These are phyloP conservation scores for Orchesellides sinensis DNA, from an alignment of 2,888 invertebrate species.

Conservation along the genomic window DNA sequence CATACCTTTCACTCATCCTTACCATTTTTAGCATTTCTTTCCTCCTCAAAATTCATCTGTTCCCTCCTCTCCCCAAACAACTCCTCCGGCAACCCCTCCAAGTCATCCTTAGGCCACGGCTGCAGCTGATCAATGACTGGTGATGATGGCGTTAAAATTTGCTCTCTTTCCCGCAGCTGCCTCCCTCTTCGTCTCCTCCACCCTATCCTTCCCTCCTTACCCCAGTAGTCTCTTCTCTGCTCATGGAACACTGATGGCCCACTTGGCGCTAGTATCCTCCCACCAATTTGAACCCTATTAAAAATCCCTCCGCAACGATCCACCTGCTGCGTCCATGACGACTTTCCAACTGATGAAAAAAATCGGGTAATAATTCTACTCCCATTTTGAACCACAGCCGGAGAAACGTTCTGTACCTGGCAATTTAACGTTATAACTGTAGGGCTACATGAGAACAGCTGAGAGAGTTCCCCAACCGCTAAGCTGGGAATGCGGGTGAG, in stretches of 20 bases:
- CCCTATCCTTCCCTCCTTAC: slow-evolving; percentile 35
- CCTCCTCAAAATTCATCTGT: slow-evolving; percentile 4
- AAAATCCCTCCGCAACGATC: too few species aligned
- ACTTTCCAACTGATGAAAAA: too few species aligned
- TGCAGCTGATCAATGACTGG: slow-evolving; percentile 38
- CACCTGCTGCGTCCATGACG: too few species aligned
- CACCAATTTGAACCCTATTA: too few species aligned
- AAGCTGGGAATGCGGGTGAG: too few species aligned
- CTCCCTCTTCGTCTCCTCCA: slow-evolving; percentile 32
- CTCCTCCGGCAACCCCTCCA: slow-evolving; percentile 25
- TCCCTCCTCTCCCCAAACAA: slow-evolving; percentile 19
- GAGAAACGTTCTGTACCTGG: too few species aligned
- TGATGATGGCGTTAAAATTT: slow-evolving; percentile 40
- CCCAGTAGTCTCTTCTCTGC: slow-evolving; percentile 21
- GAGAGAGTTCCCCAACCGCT: too few species aligned
- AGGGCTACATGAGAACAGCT: too few species aligned
- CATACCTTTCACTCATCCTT: slow-evolving; percentile 26
- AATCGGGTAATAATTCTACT: too few species aligned
- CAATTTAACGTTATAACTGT: too few species aligned
- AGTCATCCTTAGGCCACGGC: slow-evolving; percentile 49
- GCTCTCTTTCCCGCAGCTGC: slow-evolving; percentile 3
- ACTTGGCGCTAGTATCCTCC: too few species aligned
- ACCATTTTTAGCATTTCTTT: slow-evolving; percentile 19
- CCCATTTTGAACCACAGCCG: too few species aligned
- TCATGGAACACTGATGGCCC: not conserved